Conservation (phyloP, 2,113 vertebrate genomes). For the Rhynchomys soricoides region DNA sequence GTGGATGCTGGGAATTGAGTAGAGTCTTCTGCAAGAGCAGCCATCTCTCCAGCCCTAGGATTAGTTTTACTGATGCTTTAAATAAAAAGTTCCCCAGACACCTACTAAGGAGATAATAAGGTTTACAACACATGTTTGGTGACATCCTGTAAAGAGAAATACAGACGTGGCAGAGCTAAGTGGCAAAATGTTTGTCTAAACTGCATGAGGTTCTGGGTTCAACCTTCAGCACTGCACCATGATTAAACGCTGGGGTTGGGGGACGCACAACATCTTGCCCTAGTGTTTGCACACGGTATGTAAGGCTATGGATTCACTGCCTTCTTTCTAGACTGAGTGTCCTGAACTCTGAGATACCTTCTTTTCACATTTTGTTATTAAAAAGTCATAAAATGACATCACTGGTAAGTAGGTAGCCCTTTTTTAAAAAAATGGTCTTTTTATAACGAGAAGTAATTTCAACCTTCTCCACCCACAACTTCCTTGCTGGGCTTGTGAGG, state of each 20-base stretch:
- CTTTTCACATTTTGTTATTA: background rate
- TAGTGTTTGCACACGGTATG: fast-evolving
- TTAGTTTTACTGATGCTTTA: conserved; percentile 1
- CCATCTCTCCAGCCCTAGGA: background rate
- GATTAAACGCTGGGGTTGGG: background rate
- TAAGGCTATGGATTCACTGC: background rate
- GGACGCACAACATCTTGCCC: background rate
- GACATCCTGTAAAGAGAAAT: background rate
- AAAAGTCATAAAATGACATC: conserved; percentile 13
- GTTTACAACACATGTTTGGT: background rate
- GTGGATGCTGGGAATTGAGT: background rate
- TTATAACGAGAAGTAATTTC: background rate
- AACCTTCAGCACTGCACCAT: background rate
- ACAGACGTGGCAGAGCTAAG: background rate
- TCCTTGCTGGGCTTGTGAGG: background rate
- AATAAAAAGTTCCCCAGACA: background rate
- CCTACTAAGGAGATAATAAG: background rate
- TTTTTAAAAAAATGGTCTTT: background rate
- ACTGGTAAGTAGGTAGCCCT: background rate
- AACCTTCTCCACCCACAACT: background rate
- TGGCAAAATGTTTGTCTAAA: background rate
- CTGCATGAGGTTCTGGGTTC: background rate
- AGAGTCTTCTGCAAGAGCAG: background rate
- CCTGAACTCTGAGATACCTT: background rate
- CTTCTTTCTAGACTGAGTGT: background rate